Evolutionary conservation across 2,888 invertebrate genomes (phyloP).

Genomic region (Macropis europaea): DNA sequence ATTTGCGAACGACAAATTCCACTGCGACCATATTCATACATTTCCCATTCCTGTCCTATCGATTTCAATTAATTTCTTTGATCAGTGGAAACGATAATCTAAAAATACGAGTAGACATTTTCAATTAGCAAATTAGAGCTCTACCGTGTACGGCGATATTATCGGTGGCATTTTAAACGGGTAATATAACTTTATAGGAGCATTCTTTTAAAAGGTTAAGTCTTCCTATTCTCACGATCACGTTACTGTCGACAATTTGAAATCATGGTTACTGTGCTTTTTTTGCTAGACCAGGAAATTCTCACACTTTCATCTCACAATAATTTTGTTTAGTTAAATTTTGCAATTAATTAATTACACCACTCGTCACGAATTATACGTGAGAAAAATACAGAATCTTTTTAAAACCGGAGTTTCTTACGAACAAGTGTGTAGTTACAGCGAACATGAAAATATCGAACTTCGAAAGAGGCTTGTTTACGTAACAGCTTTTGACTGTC

Average conservation of each 20-base stretch:
- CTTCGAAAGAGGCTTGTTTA: background rate
- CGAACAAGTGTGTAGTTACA: no score
- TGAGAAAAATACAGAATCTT: no score
- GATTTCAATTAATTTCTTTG: slow-evolving; percentile 20
- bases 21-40: background rate
- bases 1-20: background rate
- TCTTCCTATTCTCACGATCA: background rate
- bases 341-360: no score
- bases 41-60: background rate
- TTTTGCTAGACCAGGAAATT: no score
- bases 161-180: background rate
- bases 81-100: slow-evolving; percentile 1
- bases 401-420: no score
- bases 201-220: slow-evolving; percentile 9
- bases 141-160: background rate
- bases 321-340: no score
- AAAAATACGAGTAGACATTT: background rate
- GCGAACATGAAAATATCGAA: no score
- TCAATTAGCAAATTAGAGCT: slow-evolving; percentile 1
- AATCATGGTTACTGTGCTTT: background rate
- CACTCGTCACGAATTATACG: no score
- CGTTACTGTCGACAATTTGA: no score
- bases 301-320: no score
- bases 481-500: background rate
- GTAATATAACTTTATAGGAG: background rate